Percentiles rank a stretch among this genome's conserved stretches.
These are phyloP conservation scores for Lates japonicus DNA, from an alignment of 2,797 vertebrate species.

Conservation along the genomic window DNA sequence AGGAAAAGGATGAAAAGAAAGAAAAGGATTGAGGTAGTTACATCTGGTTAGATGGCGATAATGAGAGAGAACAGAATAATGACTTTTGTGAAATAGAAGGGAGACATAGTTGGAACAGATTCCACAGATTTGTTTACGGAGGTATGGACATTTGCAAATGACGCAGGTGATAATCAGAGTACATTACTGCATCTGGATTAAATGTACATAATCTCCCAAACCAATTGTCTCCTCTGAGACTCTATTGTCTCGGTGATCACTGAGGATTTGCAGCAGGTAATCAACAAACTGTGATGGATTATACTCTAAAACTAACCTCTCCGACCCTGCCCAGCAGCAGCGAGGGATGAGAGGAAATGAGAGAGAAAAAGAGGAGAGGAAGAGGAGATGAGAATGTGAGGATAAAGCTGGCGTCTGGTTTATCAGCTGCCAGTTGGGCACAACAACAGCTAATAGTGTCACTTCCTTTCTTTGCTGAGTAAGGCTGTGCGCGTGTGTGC, in stretches of 20 bases:
- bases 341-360: neutral
- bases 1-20: neutral
- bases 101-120: neutral
- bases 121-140: slow-evolving; percentile 15
- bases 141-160: slow-evolving; percentile 17
- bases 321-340: neutral
- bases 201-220: slow-evolving; percentile 48
- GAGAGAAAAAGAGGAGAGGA: neutral
- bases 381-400: neutral
- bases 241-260: slow-evolving; percentile 44
- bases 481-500: neutral
- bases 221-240: slow-evolving; percentile 23
- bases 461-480: slow-evolving; percentile 3
- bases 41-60: neutral
- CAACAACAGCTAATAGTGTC: neutral
- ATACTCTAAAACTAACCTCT: slow-evolving; percentile 46
- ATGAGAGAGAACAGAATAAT: neutral
- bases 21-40: neutral
- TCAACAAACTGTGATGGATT: slow-evolving; percentile 60
- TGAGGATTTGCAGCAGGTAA: slow-evolving; percentile 65
- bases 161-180: slow-evolving; percentile 39
- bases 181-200: slow-evolving; percentile 20
- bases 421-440: neutral
- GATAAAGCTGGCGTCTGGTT: slow-evolving; percentile 5
- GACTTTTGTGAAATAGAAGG: neutral